Evolutionary conservation across 2,888 invertebrate genomes (phyloP), one percentile per base, ranked within the genome.

Genomic region (Lasioglossum leucozonium): DNA sequence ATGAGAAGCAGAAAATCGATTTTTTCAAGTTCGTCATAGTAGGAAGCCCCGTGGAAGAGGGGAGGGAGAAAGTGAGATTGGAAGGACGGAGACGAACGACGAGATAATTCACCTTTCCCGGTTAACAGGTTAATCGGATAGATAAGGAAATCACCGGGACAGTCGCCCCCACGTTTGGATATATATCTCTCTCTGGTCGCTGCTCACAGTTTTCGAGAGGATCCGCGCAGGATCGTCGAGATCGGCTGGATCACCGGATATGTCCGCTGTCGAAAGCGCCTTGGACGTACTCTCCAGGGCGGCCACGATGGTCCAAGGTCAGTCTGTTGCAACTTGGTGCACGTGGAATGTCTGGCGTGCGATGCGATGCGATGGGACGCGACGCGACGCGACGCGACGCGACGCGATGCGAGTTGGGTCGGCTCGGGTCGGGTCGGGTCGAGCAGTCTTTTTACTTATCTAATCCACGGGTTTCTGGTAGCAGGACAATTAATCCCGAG

Each of bases 241-340:
- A 91, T 69, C 40, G 37, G 69, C n/a, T 37, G 40, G 69, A 37
- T 37, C 69, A n/a, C 11, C 37, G 91, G 93, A 92, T 91, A 97
- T 97, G 97, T 97, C 97, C 95, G 96, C 96, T 92, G 97, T 97
- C 95, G 98, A 98, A 96, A 97, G 98, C 84, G 97, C 98, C 87
- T 95, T 98, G 95, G 98, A 98, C 94, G 98, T 98, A 91, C 96
- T 98, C 90, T 98, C 98, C 90, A 96, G 98, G 93, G 98, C 98
- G 85, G 98, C 98, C 37, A 98, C 98, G 37, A 98, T 98, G 98
- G 97, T 98, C 91, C 98, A 98, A 95, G 97, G 95, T 95, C 91
- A 92, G 94, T 94, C 69, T 78, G 74, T 67, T 37, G 67, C 67
- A 67, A 67, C 67, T 67, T 67, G 37, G 22, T 67, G 37, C 67